Conservation (phyloP, 2,113 vertebrate species). For the Lophura nycthemera region DNA sequence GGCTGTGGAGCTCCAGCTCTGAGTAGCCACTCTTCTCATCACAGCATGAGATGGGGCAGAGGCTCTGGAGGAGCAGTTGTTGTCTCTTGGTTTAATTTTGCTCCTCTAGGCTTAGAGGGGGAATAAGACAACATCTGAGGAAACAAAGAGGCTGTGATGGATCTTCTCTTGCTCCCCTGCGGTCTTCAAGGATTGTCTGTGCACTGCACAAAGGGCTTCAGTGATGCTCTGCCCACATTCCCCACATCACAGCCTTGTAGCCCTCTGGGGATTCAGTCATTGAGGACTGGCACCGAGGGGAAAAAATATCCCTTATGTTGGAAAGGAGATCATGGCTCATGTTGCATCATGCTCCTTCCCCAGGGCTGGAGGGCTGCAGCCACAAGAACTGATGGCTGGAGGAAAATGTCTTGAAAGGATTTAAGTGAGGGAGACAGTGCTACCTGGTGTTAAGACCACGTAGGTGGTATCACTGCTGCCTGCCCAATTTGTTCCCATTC, state of each 20-base stretch:
- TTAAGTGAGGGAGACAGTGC: background rate
- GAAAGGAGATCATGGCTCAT: background rate
- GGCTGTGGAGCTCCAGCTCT: background rate
- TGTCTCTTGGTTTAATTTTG: background rate
- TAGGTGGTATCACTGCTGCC: no score
- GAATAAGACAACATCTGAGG: background rate
- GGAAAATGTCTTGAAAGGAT: background rate
- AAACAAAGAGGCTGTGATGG: background rate
- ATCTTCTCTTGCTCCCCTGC: background rate
- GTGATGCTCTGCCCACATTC: background rate
- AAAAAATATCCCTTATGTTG: background rate
- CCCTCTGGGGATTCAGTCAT: background rate
- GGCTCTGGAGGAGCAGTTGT: background rate
- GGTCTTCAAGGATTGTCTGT: background rate
- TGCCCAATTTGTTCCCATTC: background rate
- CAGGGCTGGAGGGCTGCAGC: background rate
- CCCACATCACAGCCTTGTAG: background rate
- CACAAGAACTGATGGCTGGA: background rate
- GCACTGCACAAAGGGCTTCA: background rate
- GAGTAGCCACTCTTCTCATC: background rate
- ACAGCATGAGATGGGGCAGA: rapidly evolving
- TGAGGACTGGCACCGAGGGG: background rate
- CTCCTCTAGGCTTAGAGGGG: background rate
- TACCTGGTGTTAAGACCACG: background rate
- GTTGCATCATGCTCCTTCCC: background rate